Conservation (phyloP, 1,140 invertebrate genomes). For the Temnothorax longispinosus region DNA sequence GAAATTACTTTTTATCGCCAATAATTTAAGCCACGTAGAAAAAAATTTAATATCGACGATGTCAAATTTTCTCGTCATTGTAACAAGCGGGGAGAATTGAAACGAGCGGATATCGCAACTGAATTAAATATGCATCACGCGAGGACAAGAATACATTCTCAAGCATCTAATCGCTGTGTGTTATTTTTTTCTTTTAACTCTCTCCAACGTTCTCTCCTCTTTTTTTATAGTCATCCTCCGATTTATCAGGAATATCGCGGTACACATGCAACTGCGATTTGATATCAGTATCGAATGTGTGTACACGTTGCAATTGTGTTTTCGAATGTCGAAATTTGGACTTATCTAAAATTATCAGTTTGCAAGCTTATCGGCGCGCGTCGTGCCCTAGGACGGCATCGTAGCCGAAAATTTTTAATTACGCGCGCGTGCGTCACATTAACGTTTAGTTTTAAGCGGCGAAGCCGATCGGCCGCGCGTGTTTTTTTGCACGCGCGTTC, state of each 20-base stretch:
- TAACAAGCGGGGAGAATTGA: not conserved
- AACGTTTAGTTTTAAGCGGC: not conserved
- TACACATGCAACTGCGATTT: conserved; percentile 37
- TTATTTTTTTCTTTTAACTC: not conserved
- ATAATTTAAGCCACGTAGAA: not conserved
- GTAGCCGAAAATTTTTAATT: conserved; percentile 46
- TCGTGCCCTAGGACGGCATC: conserved; percentile 60
- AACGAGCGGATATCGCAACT: too few species aligned
- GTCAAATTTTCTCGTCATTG: not conserved
- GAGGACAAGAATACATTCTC: conserved; percentile 10
- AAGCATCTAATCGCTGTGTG: not conserved
- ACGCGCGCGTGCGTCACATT: not conserved
- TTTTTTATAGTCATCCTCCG: not conserved
- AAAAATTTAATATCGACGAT: not conserved
- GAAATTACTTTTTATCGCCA: not conserved
- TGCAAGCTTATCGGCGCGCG: conserved; percentile 71
- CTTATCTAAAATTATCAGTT: conserved; percentile 82
- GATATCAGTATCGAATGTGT: not conserved
- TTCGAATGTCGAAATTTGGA: conserved; percentile 73
- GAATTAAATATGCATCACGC: not conserved
- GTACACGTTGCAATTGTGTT: conserved; percentile 52
- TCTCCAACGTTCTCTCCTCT: not conserved
- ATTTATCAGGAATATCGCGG: conserved; percentile 17
- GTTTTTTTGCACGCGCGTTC: not conserved
- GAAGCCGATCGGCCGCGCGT: not conserved